Conservation (phyloP, 2,888 invertebrate species). For the Thymelicus lineola region DNA sequence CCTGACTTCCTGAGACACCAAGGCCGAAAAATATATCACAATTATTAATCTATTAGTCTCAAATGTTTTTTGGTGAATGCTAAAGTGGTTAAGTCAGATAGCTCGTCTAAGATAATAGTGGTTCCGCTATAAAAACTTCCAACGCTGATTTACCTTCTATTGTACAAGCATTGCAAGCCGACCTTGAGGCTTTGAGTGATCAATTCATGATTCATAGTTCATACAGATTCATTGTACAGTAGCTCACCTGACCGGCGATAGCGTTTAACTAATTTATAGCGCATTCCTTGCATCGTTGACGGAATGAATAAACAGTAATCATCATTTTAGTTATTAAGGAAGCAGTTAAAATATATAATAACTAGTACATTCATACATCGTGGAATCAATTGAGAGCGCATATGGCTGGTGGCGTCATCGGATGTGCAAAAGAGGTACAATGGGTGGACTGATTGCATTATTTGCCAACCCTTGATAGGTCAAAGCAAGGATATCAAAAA, state of each 20-base stretch:
- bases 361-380: not conserved
- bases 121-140: conserved; percentile 14
- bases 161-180: conserved; percentile 29
- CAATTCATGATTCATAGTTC: conserved; percentile 13
- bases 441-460: no score
- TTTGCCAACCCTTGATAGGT: no score
- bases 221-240: not conserved
- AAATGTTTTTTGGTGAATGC: conserved; percentile 13
- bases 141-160: conserved; percentile 34
- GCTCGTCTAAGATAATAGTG: conserved; percentile 25
- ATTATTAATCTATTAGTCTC: conserved; percentile 6
- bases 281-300: conserved; percentile 22
- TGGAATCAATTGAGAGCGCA: not conserved
- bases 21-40: not conserved
- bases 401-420: no score
- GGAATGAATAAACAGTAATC: conserved; percentile 8
- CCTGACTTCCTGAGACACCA: no score
- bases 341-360: not conserved
- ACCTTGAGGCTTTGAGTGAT: conserved; percentile 31
- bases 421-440: no score
- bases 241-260: conserved; percentile 14
- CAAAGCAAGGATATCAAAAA: no score
- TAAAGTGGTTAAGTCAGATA: conserved; percentile 14
- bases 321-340: not conserved
- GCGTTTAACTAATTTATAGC: conserved; percentile 25